Percentiles rank a stretch among this genome's conserved stretches.
Evolutionary conservation across 2,113 vertebrate species (phyloP).

Genomic region (Pterocles orientalis): DNA sequence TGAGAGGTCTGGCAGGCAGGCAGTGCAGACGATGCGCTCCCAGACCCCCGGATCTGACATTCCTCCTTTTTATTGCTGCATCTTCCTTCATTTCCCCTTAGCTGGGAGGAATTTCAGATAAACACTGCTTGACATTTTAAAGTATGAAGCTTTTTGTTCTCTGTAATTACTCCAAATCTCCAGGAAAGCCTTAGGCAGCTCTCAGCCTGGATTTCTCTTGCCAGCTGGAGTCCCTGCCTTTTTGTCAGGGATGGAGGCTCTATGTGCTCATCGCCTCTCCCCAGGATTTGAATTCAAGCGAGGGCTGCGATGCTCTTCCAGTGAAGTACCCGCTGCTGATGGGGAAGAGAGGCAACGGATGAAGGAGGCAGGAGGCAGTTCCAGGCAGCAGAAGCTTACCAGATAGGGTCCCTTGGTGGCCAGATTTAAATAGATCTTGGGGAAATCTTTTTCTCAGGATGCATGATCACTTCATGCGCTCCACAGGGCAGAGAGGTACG

Average conservation of each 20-base stretch:
- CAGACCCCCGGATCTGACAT: neutral
- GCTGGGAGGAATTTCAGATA: neutral
- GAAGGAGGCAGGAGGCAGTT: neutral
- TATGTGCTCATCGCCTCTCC: neutral
- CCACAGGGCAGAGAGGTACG: neutral
- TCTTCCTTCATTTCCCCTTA: neutral
- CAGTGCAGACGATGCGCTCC: rapidly evolving
- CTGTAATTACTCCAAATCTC: neutral
- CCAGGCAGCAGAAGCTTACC: neutral
- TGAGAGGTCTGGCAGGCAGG: neutral
- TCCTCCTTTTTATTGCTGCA: neutral
- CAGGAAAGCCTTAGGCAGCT: neutral
- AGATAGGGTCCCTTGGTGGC: neutral
- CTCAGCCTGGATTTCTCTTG: neutral
- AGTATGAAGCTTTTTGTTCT: neutral
- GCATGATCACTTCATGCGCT: neutral
- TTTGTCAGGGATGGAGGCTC: neutral
- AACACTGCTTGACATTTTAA: conserved; percentile 31
- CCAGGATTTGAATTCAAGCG: neutral
- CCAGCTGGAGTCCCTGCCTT: neutral
- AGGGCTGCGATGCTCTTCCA: neutral
- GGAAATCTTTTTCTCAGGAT: neutral
- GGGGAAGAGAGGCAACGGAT: neutral
- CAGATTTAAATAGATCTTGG: neutral
- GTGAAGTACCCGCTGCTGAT: neutral